Percentiles rank a stretch among this genome's conserved stretches.
These are phyloP conservation scores for Ammodytes dubius DNA, from an alignment of 2,113 vertebrate genomes.

Conservation along the genomic window DNA sequence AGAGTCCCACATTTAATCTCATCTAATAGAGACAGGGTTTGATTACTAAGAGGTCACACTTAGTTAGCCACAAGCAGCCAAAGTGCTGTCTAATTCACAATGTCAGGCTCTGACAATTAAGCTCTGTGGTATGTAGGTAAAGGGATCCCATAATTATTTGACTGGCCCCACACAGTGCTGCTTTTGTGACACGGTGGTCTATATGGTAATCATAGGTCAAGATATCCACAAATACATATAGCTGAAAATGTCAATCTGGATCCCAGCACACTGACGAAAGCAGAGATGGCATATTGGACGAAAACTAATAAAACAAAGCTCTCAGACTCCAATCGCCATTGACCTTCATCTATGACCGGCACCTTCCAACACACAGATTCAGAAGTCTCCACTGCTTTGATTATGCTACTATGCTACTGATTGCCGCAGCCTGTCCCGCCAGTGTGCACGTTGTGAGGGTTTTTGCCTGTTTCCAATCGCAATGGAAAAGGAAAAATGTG, in stretches of 20 bases:
- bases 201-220: conserved; percentile 53
- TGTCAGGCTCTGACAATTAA: conserved; percentile 37
- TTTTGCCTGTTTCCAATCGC: conserved; percentile 41
- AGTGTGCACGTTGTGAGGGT: conserved; percentile 3
- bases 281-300: conserved; percentile 11
- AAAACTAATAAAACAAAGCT: conserved; percentile 44
- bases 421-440: conserved; percentile 15
- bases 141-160: conserved; percentile 37
- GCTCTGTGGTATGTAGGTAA: conserved; percentile 26
- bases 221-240: conserved; percentile 34
- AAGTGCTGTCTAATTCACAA: conserved; percentile 37
- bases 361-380: conserved; percentile 9
- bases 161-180: conserved; percentile 43
- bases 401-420: conserved; percentile 36
- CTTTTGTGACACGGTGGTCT: conserved; percentile 55
- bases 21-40: not conserved
- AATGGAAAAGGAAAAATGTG: conserved; percentile 54
- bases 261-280: conserved; percentile 56
- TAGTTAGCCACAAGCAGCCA: conserved; percentile 13
- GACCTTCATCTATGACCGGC: conserved; percentile 36
- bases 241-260: conserved; percentile 47
- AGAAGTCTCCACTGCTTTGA: not conserved
- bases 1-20: not conserved
- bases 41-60: conserved; percentile 1
- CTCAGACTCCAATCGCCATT: conserved; percentile 1